phyloP scores from a whole-genome alignment of 2,888 invertebrate genomes.

The Trissolcus brochymenae region DNA sequence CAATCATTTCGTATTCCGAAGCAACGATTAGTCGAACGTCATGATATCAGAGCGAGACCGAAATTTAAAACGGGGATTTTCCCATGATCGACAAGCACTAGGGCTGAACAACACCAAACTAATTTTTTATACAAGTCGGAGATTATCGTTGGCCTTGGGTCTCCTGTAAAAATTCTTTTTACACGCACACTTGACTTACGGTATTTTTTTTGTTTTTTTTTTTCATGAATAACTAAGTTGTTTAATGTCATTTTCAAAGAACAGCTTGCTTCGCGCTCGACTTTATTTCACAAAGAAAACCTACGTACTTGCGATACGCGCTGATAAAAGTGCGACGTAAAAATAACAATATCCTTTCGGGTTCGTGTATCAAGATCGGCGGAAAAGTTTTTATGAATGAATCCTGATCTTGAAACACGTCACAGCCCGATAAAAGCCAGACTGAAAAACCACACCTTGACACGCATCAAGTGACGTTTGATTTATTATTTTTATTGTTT shows the following conservation, averaged over 20 bases:
- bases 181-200: neutral
- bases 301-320: neutral
- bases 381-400: too few relatives aligned
- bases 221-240: slow-evolving; percentile 19
- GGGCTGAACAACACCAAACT: neutral
- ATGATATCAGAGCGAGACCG: neutral
- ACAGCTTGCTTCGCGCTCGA: neutral
- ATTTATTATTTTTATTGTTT: too few relatives aligned
- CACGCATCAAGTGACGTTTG: slow-evolving; percentile 10
- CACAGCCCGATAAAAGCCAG: slow-evolving; percentile 16
- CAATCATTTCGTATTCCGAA: neutral
- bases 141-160: slow-evolving; percentile 14
- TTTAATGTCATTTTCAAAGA: slow-evolving; percentile 14
- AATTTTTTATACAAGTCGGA: neutral
- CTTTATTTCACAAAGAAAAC: neutral
- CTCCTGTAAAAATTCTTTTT: neutral
- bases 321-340: too few relatives aligned
- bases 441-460: slow-evolving; percentile 6
- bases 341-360: neutral
- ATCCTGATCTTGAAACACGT: neutral
- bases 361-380: too few relatives aligned
- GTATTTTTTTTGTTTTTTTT: slow-evolving; percentile 6
- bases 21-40: neutral
- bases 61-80: slow-evolving; percentile 31
- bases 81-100: slow-evolving; percentile 17